A percentile compares a stretch with the other conserved stretches of the same genome.
Conservation (phyloP, 2,888 invertebrate species). For the Keiferia lycopersicella region DNA sequence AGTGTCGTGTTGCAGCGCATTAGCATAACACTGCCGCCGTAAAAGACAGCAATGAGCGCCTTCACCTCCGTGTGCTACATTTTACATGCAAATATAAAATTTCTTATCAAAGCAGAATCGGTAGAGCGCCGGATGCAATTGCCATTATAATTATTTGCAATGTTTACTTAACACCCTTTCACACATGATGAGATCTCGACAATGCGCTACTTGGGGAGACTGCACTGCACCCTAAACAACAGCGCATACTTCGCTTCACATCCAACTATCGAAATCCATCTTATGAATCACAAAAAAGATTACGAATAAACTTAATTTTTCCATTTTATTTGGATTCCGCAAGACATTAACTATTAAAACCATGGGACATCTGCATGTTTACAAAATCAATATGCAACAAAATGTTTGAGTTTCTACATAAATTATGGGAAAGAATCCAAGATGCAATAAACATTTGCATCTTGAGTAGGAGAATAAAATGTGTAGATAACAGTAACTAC, state of each 20-base stretch:
- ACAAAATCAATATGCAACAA: constrained; percentile 18
- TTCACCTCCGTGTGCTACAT: constrained; percentile 57
- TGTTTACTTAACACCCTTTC: constrained; percentile 83
- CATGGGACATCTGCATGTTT: background rate
- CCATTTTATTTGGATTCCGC: constrained; percentile 33
- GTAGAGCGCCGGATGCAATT: constrained; percentile 67
- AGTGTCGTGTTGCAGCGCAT: constrained; percentile 74
- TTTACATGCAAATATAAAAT: constrained; percentile 75
- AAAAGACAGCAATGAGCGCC: constrained; percentile 66
- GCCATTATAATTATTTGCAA: constrained; percentile 81
- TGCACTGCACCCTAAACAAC: constrained; percentile 35
- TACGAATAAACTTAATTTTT: constrained; percentile 35
- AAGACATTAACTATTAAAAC: background rate
- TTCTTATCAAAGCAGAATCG: constrained; percentile 71
- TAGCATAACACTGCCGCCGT: constrained; percentile 73
- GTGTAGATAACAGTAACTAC: constrained; percentile 17
- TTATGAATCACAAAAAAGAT: constrained; percentile 50
- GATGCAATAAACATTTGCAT: constrained; percentile 20
- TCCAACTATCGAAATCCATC: constrained; percentile 51
- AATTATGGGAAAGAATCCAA: constrained; percentile 16
- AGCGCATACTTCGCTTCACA: constrained; percentile 39
- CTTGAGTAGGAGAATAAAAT: constrained; percentile 14
- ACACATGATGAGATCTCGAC: constrained; percentile 77
- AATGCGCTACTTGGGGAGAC: constrained; percentile 59
- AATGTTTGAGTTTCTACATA: constrained; percentile 4